phyloP scores from a whole-genome alignment of 1,140 invertebrate species.

The Aphis gossypii region DNA sequence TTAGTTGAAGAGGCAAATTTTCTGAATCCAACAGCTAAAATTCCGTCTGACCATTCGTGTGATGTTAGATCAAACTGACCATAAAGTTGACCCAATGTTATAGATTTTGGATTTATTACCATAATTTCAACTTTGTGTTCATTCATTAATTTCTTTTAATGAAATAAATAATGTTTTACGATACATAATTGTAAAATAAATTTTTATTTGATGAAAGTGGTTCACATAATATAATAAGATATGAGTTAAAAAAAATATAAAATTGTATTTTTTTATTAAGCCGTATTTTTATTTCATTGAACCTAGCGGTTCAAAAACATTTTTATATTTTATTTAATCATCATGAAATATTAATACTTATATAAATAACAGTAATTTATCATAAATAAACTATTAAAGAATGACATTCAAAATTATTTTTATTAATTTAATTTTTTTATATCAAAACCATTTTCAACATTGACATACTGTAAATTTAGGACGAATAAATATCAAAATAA shows the following conservation, averaged over 20 bases:
- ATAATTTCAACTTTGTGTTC: constrained; percentile 87
- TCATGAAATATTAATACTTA: background rate
- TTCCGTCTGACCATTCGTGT: constrained; percentile 94
- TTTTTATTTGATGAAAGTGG: background rate
- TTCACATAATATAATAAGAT: background rate
- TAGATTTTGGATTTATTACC: constrained; percentile 94
- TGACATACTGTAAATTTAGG: no score
- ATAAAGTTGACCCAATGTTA: constrained; percentile 95
- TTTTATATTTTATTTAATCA: background rate
- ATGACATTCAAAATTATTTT: background rate
- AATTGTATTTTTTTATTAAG: background rate
- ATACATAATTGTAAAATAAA: background rate
- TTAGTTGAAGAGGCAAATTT: constrained; percentile 84
- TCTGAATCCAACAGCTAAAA: constrained; percentile 90
- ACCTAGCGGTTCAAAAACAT: background rate
- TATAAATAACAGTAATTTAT: background rate
- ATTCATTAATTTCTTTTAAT: constrained; percentile 22
- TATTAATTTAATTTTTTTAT: background rate
- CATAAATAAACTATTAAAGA: no score
- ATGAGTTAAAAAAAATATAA: background rate
- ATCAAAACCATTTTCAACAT: background rate
- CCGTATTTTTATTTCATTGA: background rate
- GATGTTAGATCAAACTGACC: constrained; percentile 93
- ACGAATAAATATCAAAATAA: no score
- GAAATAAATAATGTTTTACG: background rate